Percentiles rank a stretch among this genome's conserved stretches.
Conservation (phyloP, 2,888 invertebrate species). For the Globia sparganii region DNA sequence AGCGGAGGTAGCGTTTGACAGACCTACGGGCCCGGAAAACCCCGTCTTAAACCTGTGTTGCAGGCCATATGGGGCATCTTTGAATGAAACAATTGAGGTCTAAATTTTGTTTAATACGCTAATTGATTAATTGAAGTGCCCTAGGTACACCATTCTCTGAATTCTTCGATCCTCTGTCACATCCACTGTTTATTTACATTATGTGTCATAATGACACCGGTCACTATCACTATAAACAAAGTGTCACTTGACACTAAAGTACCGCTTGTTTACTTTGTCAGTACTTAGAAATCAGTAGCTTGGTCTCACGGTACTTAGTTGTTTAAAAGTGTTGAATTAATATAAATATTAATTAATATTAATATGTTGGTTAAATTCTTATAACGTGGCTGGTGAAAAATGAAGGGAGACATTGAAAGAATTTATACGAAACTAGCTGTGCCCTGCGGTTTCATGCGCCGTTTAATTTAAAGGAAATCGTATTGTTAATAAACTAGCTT, state of each 20-base stretch:
- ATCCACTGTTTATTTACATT: slow-evolving; percentile 46
- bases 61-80: neutral
- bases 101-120: neutral
- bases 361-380: neutral
- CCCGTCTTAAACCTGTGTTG: too few relatives aligned
- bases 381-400: neutral
- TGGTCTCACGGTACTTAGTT: slow-evolving; percentile 41
- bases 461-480: neutral
- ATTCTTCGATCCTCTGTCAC: slow-evolving; percentile 17
- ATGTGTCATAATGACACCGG: slow-evolving; percentile 2
- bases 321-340: neutral
- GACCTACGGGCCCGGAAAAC: too few relatives aligned
- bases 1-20: too few relatives aligned
- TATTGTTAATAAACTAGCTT: neutral
- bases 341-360: too few relatives aligned
- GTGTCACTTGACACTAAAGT: slow-evolving; percentile 60
- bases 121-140: neutral
- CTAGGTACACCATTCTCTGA: slow-evolving; percentile 34
- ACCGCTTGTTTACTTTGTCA: slow-evolving; percentile 60
- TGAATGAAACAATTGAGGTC: neutral
- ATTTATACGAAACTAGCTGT: neutral
- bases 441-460: neutral
- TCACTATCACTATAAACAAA: slow-evolving; percentile 39
- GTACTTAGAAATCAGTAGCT: slow-evolving; percentile 47
- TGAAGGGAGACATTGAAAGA: neutral